phyloP scores from a whole-genome alignment of 2,797 vertebrate species.

The Gephyroberyx darwinii region DNA sequence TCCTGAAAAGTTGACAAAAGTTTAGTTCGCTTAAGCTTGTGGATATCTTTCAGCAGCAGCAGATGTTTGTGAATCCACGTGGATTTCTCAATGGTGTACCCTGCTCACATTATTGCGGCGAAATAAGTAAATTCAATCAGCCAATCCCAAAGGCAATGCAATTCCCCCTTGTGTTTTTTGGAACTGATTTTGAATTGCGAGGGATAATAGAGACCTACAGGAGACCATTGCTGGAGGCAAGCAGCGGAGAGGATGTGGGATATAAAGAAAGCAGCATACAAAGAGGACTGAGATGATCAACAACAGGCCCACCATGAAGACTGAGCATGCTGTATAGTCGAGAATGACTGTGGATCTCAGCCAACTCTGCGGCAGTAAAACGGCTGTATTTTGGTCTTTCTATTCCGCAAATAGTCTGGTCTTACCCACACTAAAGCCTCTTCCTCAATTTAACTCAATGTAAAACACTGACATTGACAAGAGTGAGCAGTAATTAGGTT shows the following conservation, averaged over 20 bases:
- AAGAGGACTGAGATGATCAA: slow-evolving; percentile 62
- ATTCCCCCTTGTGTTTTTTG: slow-evolving; percentile 58
- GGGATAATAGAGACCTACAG: slow-evolving; percentile 71
- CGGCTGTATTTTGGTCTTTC: slow-evolving; percentile 59
- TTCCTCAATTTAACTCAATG: slow-evolving; percentile 64
- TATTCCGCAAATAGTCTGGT: slow-evolving; percentile 44
- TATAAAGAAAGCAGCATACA: slow-evolving; percentile 58
- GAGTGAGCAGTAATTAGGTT: slow-evolving; percentile 61
- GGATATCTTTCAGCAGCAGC: slow-evolving; percentile 57
- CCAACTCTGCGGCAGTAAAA: slow-evolving; percentile 58
- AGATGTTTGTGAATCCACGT: slow-evolving; percentile 74
- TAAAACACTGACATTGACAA: slow-evolving; percentile 52
- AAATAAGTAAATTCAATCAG: slow-evolving; percentile 60
- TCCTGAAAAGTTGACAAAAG: neutral
- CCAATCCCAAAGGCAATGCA: slow-evolving; percentile 50
- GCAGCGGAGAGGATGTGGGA: slow-evolving; percentile 65
- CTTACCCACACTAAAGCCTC: slow-evolving; percentile 50
- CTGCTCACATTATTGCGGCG: slow-evolving; percentile 42
- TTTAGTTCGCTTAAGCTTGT: slow-evolving; percentile 39
- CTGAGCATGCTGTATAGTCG: slow-evolving; percentile 63
- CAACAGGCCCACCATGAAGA: slow-evolving; percentile 40
- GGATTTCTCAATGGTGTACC: slow-evolving; percentile 52
- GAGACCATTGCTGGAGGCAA: slow-evolving; percentile 58
- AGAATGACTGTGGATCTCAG: slow-evolving; percentile 40
- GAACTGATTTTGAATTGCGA: slow-evolving; percentile 68